A percentile compares a stretch with the other conserved stretches of the same genome.
phyloP scores from a whole-genome alignment of 2,797 vertebrate species.

The Martes flavigula region DNA sequence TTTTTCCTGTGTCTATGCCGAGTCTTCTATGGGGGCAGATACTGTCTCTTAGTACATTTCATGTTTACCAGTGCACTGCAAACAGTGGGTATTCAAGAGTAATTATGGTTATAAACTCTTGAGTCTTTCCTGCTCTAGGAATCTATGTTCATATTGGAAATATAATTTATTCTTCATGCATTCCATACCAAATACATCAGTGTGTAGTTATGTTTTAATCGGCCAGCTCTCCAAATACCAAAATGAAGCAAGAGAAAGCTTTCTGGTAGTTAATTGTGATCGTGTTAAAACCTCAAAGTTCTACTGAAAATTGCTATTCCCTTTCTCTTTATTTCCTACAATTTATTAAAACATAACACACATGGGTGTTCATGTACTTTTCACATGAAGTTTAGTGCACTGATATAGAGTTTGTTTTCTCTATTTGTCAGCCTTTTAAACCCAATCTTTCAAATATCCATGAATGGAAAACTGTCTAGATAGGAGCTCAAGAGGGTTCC shows the following conservation, averaged over 20 bases:
- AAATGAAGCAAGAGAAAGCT: slow-evolving; percentile 25
- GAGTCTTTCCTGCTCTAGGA: neutral
- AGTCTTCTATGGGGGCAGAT: neutral
- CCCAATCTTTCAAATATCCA: slow-evolving; percentile 29
- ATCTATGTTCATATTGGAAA: slow-evolving; percentile 3
- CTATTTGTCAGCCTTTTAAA: slow-evolving; percentile 23
- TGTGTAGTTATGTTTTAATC: slow-evolving; percentile 55
- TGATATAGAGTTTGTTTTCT: neutral
- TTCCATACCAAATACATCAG: slow-evolving; percentile 33
- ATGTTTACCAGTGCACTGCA: neutral
- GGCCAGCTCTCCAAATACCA: neutral
- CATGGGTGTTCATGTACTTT: neutral
- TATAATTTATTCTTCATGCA: slow-evolving; percentile 23
- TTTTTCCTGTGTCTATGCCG: neutral
- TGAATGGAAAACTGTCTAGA: slow-evolving; percentile 45
- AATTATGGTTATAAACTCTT: neutral
- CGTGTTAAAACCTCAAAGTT: slow-evolving; percentile 31
- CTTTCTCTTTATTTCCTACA: neutral
- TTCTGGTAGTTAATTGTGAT: slow-evolving; percentile 23
- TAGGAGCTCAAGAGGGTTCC: slow-evolving; percentile 24
- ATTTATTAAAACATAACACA: slow-evolving; percentile 39
- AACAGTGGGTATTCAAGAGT: neutral
- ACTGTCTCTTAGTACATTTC: neutral
- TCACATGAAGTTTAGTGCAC: neutral
- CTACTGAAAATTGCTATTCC: neutral